Conservation (phyloP, 2,113 vertebrate species). For the Campylomormyrus tamandua region DNA sequence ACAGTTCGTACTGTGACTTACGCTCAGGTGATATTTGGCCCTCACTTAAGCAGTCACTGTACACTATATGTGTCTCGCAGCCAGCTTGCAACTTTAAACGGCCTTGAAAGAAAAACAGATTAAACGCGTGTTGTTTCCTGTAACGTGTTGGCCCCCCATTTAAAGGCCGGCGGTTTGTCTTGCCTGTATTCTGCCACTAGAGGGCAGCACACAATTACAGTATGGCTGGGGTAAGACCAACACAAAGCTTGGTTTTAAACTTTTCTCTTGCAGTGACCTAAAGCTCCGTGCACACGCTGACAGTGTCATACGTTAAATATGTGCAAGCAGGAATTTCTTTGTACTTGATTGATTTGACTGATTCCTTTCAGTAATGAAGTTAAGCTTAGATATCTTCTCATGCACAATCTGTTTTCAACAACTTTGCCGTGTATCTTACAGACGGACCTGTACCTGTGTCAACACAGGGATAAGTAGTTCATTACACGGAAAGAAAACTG, state of each 20-base stretch:
- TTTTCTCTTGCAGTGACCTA: background rate
- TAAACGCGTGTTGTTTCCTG: background rate
- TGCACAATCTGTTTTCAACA: background rate
- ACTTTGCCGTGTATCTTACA: background rate
- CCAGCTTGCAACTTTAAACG: background rate
- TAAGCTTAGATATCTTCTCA: background rate
- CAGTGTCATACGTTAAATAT: background rate
- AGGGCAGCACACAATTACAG: constrained; percentile 49
- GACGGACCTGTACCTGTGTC: background rate
- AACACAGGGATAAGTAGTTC: background rate
- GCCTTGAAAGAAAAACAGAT: background rate
- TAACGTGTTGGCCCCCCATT: background rate
- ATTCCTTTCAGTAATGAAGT: background rate
- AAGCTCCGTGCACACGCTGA: background rate
- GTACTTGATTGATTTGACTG: background rate
- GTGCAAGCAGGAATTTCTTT: background rate
- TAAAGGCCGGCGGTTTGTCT: background rate
- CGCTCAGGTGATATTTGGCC: background rate
- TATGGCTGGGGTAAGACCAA: background rate
- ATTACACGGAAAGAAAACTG: background rate
- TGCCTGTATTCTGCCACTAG: constrained; percentile 46
- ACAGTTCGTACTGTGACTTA: background rate
- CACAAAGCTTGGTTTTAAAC: background rate
- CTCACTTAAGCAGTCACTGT: constrained; percentile 35
- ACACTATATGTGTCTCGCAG: background rate